Base-by-base conservation (phyloP, 2,797 vertebrate genomes). In the Crax fasciolata region DNA sequence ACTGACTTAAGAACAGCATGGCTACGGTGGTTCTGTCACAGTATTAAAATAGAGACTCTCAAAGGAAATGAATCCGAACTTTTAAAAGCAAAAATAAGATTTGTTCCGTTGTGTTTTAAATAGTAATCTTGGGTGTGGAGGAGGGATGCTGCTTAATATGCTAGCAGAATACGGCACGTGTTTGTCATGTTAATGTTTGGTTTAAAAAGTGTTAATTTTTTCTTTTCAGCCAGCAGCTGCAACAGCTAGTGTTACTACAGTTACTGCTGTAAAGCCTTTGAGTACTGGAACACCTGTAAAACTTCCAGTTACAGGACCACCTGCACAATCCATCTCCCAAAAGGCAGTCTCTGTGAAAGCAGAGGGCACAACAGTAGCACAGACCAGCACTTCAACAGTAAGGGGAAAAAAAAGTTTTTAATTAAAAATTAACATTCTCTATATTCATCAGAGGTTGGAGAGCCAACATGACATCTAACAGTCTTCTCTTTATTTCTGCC, bases 321-420 rank as follows among this genome's bases (percentile, higher is more conserved):
- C 94, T 92, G 90, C 95, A 93, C 96, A 95, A 84, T 79, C 93
- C 62, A 49, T 90, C 57, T 84, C 96, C 80, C 94, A 96, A 68
- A 97, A 96, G 82, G 97, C 97, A 84, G 85, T 97, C 88, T 93
- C 66, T 78, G 94, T 94, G 66, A 98, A 97, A 97, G 87, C 96
- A 73, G 98, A 97, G 94, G 95, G 77, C 71, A 92, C 85, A 76
- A 94, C 95, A 92, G 82, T 94, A 93, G 91, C 95, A 93, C 98
- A 97, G 96, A 80, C 94, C 66, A 85, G 90, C 20, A 74, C 97
- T 92, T 97, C 98, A 61, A 90, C 97, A 32, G 98, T 99, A 98
- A 98, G 98, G 63, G 63, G 25, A 85, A 83, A 89, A 76, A 86
- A 96, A 75, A 81, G 43, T 49, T 86, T 94, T 96, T 93, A 90